phyloP scores from a whole-genome alignment of 2,113 vertebrate species.

The Solenodon paradoxus region DNA sequence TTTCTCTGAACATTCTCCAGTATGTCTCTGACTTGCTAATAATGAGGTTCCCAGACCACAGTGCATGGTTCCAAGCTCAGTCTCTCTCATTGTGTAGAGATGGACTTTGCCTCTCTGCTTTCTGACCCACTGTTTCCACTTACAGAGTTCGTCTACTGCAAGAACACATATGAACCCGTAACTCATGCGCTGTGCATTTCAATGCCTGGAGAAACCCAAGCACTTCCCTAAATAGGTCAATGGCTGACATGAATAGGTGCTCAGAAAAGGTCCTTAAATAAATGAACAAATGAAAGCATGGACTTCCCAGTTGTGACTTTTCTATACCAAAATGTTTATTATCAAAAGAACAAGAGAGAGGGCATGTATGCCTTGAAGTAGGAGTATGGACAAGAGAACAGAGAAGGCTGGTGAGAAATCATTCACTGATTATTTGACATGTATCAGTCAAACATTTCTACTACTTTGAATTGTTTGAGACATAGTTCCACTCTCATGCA shows the following conservation, averaged over 20 bases:
- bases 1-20: slow-evolving; percentile 73
- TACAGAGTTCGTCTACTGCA: slow-evolving; percentile 7
- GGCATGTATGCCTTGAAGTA: neutral
- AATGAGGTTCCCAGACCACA: slow-evolving; percentile 70
- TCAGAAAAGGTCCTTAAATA: slow-evolving; percentile 7
- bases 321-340: neutral
- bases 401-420: neutral
- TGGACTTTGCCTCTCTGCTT: slow-evolving; percentile 45
- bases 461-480: neutral
- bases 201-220: neutral
- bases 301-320: neutral
- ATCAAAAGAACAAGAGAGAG: neutral
- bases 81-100: neutral
- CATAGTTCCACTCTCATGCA: slow-evolving; percentile 8
- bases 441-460: neutral
- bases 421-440: neutral
- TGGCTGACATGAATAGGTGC: neutral
- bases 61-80: slow-evolving; percentile 33
- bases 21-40: slow-evolving; percentile 56
- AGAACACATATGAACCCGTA: slow-evolving; percentile 29
- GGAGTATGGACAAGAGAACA: neutral
- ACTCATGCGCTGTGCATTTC: slow-evolving; percentile 30
- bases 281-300: neutral
- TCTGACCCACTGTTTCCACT: slow-evolving; percentile 57
- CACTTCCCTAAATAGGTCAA: slow-evolving; percentile 3